These are phyloP conservation scores for Hydrotaea diabolus DNA, from an alignment of 2,888 invertebrate species.

Conservation along the genomic window DNA sequence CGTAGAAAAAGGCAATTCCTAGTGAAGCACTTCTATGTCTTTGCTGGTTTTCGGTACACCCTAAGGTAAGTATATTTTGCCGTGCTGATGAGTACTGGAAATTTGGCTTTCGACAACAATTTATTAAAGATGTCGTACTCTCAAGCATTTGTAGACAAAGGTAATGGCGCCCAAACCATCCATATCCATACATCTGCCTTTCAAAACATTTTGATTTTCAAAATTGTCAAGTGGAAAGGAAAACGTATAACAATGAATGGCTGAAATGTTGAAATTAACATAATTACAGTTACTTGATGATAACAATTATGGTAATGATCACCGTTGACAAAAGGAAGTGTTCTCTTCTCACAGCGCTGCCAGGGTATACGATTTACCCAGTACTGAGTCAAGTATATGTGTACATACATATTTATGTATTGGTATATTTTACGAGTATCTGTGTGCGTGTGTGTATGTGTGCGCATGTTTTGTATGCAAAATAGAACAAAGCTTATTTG, in stretches of 20 bases:
- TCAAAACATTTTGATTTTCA: constrained; percentile 32
- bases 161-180: no score
- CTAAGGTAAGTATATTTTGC: no score
- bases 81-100: no score
- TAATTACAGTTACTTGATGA: constrained; percentile 57
- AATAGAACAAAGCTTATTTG: constrained; percentile 47
- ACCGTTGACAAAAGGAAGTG: constrained; percentile 9
- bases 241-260: background rate
- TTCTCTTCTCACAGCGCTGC: background rate
- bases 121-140: no score
- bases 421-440: no score
- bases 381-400: no score
- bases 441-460: background rate
- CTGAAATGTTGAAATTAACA: constrained; percentile 47
- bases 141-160: no score
- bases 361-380: background rate
- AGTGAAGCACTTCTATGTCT: no score
- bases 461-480: constrained; percentile 6
- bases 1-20: no score
- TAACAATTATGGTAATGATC: constrained; percentile 62
- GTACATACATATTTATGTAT: no score
- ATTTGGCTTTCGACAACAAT: no score
- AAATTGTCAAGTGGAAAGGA: constrained; percentile 15
- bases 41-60: no score
- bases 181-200: background rate